Conservation (phyloP, 1,140 invertebrate species). For the Telenomus remus region DNA sequence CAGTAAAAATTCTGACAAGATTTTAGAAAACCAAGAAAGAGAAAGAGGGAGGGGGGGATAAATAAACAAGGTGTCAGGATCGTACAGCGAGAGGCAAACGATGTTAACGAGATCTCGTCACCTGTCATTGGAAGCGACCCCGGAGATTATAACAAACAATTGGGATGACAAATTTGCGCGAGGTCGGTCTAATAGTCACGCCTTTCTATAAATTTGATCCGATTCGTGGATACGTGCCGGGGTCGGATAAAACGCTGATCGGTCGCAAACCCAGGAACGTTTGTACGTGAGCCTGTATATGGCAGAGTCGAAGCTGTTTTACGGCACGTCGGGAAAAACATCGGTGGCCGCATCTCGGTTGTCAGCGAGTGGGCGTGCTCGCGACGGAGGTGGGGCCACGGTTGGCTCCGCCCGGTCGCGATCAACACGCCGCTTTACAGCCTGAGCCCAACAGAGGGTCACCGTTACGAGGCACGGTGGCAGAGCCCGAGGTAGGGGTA, state of each 20-base stretch:
- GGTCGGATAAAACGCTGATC: conserved; percentile 31
- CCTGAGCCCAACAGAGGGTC: conserved; percentile 61
- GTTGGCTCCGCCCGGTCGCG: conserved; percentile 56
- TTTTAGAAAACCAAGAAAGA: too few relatives aligned
- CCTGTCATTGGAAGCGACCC: too few relatives aligned
- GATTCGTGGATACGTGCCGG: conserved; percentile 41
- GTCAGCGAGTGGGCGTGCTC: conserved; percentile 55
- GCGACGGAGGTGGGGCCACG: conserved; percentile 60
- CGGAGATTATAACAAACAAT: too few relatives aligned
- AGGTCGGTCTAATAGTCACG: conserved; percentile 40
- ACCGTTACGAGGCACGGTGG: conserved; percentile 67
- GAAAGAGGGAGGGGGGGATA: too few relatives aligned
- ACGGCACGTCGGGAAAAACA: conserved; percentile 40
- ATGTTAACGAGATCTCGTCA: too few relatives aligned
- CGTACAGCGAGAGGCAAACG: too few relatives aligned
- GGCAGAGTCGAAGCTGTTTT: conserved; percentile 42
- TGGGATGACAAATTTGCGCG: too few relatives aligned
- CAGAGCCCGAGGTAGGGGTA: conserved; percentile 49
- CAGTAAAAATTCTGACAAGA: too few relatives aligned
- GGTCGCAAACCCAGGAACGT: conserved; percentile 21
- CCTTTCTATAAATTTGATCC: conserved; percentile 45
- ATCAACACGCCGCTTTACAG: conserved; percentile 71
- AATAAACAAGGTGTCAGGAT: too few relatives aligned
- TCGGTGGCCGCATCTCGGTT: conserved; percentile 44
- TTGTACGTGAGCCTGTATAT: neutral